Percentiles rank a stretch among this genome's conserved stretches.
These are phyloP conservation scores for Drosophila cognata DNA, from an alignment of 2,888 invertebrate genomes.

Conservation along the genomic window DNA sequence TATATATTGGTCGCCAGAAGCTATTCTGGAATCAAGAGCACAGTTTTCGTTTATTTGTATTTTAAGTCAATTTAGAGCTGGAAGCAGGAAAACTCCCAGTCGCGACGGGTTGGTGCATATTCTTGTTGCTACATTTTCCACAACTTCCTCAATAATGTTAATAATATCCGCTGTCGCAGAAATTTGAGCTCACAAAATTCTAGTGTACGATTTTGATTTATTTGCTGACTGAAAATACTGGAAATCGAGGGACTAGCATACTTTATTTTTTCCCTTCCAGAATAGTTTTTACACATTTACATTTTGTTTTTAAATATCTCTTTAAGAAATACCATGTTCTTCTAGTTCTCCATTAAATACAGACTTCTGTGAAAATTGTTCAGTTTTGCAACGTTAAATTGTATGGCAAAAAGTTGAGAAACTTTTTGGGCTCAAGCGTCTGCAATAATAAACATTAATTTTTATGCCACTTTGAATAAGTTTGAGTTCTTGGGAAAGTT, in stretches of 20 bases:
- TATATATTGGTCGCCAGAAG: not conserved
- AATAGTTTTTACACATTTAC: too few species aligned
- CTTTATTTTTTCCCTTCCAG: not conserved
- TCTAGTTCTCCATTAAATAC: slow-evolving; percentile 3
- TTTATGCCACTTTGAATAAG: slow-evolving; percentile 56
- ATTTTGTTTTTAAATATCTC: not conserved
- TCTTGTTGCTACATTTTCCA: not conserved
- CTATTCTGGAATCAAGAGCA: not conserved
- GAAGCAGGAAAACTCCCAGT: not conserved
- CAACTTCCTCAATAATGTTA: slow-evolving; percentile 13
- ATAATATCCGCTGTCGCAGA: slow-evolving; percentile 4
- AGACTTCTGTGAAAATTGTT: slow-evolving; percentile 1
- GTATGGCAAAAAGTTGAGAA: slow-evolving; percentile 11
- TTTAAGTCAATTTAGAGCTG: not conserved
- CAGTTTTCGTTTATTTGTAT: not conserved
- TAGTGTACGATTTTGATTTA: not conserved
- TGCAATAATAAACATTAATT: slow-evolving; percentile 53
- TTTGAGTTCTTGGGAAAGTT: slow-evolving; percentile 44
- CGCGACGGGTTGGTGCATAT: not conserved
- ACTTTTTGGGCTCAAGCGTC: slow-evolving; percentile 35
- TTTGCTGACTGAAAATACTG: not conserved
- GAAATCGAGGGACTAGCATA: not conserved
- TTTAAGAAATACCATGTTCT: not conserved
- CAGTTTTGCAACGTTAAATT: slow-evolving; percentile 7
- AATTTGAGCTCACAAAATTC: not conserved